Evolutionary conservation across 2,113 vertebrate genomes (phyloP), one percentile per base, ranked within the genome.

Genomic region (Hippoglossus stenolepis): DNA sequence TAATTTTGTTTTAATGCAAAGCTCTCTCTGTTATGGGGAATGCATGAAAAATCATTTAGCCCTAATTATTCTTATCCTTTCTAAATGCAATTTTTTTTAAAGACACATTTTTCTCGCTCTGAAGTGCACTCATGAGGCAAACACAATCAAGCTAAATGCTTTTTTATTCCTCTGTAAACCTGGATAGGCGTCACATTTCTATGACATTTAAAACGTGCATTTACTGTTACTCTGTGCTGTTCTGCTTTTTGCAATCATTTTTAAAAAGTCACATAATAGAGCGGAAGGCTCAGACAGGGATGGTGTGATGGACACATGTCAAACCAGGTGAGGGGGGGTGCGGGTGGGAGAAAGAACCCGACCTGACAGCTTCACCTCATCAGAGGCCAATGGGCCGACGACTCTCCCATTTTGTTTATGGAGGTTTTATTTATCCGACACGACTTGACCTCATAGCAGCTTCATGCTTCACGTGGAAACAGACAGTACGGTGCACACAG

Each of bases 81-180:
- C 17, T 73, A 70, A 83, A 85, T 65, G 31, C 28, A 62, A 78
- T 14, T 73, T 74, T 80, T 5, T 73, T 73, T 78, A 75, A 79
- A 74, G 51, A 38, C 24, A 47, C 43, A 71, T 87, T 59, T 72
- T 75, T 81, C 51, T 79, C 68, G 59, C 65, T 59, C 75, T 57
- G 26, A 85, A 86, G 78, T 89, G 87, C 81, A 83, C 82, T 89
- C 56, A 65, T 57, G 72, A 73, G 64, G 67, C 66, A 66, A 53
- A 73, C 68, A 74, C 85, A 87, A 74, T 90, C 79, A 76, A 61
- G 57, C 62, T 67, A 65, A 87, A 86, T 85, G 63, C 38, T 62
- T 82, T 31, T 81, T 77, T 78, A 74, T 82, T 67, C 65, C 57
- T 75, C 75, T 45, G 20, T 79, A 77, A 82, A 79, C 60, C 69